Conservation (phyloP, 2,797 vertebrate genomes). For the Sarcophilus harrisii region DNA sequence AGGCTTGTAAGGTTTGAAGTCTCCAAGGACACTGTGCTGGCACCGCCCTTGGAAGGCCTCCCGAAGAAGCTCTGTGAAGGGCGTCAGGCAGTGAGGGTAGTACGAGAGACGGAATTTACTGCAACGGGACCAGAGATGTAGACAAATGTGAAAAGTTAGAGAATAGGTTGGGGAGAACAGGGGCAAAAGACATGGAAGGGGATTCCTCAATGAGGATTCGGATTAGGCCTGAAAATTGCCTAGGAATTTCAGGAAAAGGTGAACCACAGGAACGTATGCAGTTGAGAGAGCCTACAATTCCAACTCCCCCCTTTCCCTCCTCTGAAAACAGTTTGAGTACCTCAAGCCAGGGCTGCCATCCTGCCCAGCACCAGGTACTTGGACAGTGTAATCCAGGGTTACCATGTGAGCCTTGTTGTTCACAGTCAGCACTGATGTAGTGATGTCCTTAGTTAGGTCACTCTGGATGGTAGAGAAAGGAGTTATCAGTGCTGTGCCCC, state of each 20-base stretch:
- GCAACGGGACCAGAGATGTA: slow-evolving; percentile 58
- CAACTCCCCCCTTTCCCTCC: background rate
- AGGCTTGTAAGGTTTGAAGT: slow-evolving; percentile 91
- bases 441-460: slow-evolving; percentile 95
- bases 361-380: slow-evolving; percentile 84
- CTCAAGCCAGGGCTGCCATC: slow-evolving; percentile 89
- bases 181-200: background rate
- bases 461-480: slow-evolving; percentile 85
- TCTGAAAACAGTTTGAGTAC: slow-evolving; percentile 79
- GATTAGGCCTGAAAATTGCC: background rate
- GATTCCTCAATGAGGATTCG: background rate
- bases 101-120: slow-evolving; percentile 99
- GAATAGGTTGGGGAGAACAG: rapidly evolving
- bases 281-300: background rate
- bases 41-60: slow-evolving; percentile 91
- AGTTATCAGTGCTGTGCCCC: background rate
- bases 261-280: background rate
- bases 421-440: slow-evolving; percentile 95
- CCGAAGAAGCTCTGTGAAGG: slow-evolving; percentile 90
- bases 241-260: background rate
- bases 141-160: background rate
- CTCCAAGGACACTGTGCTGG: slow-evolving; percentile 92
- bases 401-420: slow-evolving; percentile 97
- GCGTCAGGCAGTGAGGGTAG: slow-evolving; percentile 94
- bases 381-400: slow-evolving; percentile 96